Conservation (phyloP, 53 echinoderm and acorn worm genomes). For the Arbacia lixula region DNA sequence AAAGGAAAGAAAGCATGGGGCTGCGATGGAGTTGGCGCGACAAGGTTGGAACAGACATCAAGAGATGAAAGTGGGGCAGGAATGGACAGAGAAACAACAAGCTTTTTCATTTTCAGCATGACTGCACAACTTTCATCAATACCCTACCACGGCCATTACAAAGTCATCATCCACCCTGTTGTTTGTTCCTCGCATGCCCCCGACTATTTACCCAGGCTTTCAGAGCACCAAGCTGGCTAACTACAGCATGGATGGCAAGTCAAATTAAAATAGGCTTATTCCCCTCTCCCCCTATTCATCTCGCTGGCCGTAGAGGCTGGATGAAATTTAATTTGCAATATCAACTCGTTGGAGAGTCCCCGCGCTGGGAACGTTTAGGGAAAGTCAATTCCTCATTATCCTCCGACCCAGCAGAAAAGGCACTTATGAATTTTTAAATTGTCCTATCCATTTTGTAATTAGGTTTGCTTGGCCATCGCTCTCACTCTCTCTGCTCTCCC, state of each 20-base stretch:
- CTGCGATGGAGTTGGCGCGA: no score
- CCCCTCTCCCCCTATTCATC: slow-evolving; percentile 19
- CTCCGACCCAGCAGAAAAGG: slow-evolving; percentile 11
- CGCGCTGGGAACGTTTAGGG: slow-evolving; percentile 12
- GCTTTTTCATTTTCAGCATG: no score
- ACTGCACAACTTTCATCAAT: background rate
- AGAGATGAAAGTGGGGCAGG: background rate
- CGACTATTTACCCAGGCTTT: slow-evolving; percentile 34
- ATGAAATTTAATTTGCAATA: slow-evolving; percentile 21
- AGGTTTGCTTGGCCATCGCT: background rate
- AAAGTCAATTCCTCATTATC: slow-evolving; percentile 32
- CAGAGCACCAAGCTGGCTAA: background rate
- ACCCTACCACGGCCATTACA: slow-evolving; percentile 16
- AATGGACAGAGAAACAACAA: background rate
- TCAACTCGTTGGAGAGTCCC: slow-evolving; percentile 4
- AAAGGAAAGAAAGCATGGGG: no score
- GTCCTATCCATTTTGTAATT: slow-evolving; percentile 39
- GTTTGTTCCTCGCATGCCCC: background rate
- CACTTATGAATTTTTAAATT: slow-evolving; percentile 47
- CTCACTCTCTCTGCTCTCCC: background rate
- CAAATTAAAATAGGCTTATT: slow-evolving; percentile 40
- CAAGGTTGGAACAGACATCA: no score
- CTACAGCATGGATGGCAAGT: no score
- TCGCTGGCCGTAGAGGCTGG: background rate
- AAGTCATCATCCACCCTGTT: slow-evolving; percentile 4